Percentiles rank a stretch among this genome's conserved stretches.
phyloP scores from a whole-genome alignment of 2,797 vertebrate species.

The Gobionotothen gibberifrons region DNA sequence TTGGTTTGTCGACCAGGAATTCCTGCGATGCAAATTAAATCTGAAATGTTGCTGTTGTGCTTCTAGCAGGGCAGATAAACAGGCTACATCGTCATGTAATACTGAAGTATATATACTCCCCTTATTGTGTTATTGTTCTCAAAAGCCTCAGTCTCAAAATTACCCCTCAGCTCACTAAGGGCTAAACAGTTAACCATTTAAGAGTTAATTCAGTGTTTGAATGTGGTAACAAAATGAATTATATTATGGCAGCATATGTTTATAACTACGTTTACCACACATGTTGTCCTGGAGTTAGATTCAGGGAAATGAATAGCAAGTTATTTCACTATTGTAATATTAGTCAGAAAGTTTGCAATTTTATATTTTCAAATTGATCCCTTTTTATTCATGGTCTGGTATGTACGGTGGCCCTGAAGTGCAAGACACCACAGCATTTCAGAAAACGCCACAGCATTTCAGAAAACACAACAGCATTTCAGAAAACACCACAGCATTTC shows the following conservation, averaged over 20 bases:
- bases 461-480: no score
- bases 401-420: no score
- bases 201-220: neutral
- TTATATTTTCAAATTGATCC: neutral
- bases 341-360: neutral
- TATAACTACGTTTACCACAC: neutral
- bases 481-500: no score
- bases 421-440: no score
- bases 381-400: neutral
- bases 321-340: neutral
- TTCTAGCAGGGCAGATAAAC: conserved; percentile 12
- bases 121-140: neutral
- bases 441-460: no score
- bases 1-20: conserved; percentile 63
- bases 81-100: neutral
- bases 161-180: neutral
- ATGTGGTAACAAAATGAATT: neutral
- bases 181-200: neutral
- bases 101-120: neutral
- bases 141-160: no score
- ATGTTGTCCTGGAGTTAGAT: neutral
- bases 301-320: neutral
- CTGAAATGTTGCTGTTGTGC: conserved; percentile 23
- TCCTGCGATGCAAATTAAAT: conserved; percentile 53
- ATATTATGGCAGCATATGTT: neutral